Conservation (phyloP, 2,797 vertebrate species). For the Emydoidea blandingii region DNA sequence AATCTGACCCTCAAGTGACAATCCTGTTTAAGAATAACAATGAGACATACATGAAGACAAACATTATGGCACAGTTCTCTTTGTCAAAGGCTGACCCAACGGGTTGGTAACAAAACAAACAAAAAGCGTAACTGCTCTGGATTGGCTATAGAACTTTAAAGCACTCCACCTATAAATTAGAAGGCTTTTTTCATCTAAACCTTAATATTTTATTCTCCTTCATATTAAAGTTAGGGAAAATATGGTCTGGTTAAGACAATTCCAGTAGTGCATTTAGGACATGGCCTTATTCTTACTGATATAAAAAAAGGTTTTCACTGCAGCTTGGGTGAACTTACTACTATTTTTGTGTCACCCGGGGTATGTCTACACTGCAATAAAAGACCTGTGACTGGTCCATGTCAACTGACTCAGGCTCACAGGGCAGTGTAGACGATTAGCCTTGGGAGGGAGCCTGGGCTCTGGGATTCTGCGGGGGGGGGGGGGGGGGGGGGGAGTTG, state of each 20-base stretch:
- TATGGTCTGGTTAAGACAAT: not conserved
- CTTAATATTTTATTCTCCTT: not conserved
- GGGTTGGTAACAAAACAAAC: conserved; percentile 42
- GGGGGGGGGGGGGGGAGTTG: too few relatives aligned
- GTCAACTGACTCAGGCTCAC: not conserved
- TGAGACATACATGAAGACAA: conserved; percentile 39
- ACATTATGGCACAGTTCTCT: conserved; percentile 17
- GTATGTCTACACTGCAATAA: not conserved
- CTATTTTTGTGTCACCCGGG: not conserved
- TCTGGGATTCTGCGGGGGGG: not conserved
- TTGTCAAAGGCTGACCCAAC: conserved; percentile 15
- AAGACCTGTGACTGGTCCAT: not conserved
- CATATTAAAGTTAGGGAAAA: not conserved
- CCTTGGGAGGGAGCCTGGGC: not conserved
- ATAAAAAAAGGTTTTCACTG: not conserved
- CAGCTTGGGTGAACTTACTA: not conserved
- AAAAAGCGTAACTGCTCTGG: not conserved
- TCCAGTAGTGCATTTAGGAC: not conserved
- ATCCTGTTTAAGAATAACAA: conserved; percentile 44
- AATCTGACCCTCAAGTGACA: conserved; percentile 66
- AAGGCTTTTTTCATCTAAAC: not conserved
- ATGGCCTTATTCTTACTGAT: not conserved
- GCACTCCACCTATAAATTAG: not conserved
- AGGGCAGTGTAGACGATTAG: not conserved
- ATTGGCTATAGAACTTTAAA: not conserved